These are phyloP conservation scores for Geopemphigus sp. DNA, from an alignment of 1,140 invertebrate species.

Conservation along the genomic window DNA sequence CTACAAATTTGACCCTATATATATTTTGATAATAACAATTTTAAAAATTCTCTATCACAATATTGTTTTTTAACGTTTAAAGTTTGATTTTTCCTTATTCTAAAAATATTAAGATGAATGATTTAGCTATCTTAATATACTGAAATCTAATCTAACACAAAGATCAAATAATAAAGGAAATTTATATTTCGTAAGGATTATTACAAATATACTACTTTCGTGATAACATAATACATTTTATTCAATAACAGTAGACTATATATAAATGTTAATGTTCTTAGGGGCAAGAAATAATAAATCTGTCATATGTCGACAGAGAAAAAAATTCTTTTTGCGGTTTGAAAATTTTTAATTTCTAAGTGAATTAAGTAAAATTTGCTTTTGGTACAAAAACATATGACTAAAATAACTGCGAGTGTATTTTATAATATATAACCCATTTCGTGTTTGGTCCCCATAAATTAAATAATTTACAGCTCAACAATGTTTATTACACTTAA, in stretches of 20 bases:
- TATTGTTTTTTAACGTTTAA: too few relatives aligned
- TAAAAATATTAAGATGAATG: too few relatives aligned
- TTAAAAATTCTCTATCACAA: too few relatives aligned
- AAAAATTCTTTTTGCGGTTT: background rate
- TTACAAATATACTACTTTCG: background rate
- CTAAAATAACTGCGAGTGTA: background rate
- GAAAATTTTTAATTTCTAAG: background rate
- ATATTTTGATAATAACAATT: too few relatives aligned
- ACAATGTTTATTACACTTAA: slow-evolving; percentile 57
- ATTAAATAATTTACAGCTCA: slow-evolving; percentile 10
- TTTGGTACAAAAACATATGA: background rate
- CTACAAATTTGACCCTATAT: too few relatives aligned
- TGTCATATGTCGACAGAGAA: background rate
- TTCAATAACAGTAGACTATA: background rate
- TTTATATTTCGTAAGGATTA: too few relatives aligned
- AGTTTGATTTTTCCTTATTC: too few relatives aligned
- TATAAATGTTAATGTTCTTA: background rate
- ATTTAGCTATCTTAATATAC: too few relatives aligned
- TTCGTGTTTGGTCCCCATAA: slow-evolving; percentile 35
- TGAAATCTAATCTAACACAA: too few relatives aligned
- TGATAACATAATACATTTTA: slow-evolving; percentile 4
- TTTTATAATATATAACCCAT: background rate
- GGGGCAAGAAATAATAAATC: background rate
- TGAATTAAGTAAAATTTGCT: background rate
- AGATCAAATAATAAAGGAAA: too few relatives aligned